Evolutionary conservation across 53 echinoderm and acorn worm genomes (phyloP).

Genomic region (Echinarachnius parma): DNA sequence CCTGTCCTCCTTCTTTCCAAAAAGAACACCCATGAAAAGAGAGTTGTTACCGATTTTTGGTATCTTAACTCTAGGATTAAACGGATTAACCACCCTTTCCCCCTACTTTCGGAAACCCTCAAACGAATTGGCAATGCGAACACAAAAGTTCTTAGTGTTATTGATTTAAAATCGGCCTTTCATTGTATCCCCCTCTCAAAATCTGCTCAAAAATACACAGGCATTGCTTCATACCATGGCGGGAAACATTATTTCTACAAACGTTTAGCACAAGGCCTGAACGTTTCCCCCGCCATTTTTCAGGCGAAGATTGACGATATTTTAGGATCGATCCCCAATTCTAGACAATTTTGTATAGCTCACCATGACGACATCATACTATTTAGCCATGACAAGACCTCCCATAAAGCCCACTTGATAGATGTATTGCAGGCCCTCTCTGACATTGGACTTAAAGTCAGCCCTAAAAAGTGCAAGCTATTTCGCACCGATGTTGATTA

Average conservation of each 20-base stretch:
- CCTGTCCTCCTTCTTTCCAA: conserved; percentile 22
- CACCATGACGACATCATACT: conserved; percentile 24
- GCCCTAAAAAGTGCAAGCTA: conserved; percentile 34
- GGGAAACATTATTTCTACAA: conserved; percentile 32
- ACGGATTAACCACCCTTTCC: conserved; percentile 10
- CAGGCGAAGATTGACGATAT: conserved; percentile 20
- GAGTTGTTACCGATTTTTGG: conserved; percentile 22
- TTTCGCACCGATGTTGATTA: conserved; percentile 20
- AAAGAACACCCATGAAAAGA: conserved; percentile 6
- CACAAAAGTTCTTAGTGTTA: conserved; percentile 17
- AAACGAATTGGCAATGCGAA: conserved; percentile 14
- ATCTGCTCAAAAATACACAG: conserved; percentile 17
- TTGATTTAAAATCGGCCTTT: conserved; percentile 14
- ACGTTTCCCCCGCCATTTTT: conserved; percentile 22
- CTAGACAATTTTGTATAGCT: conserved; percentile 19
- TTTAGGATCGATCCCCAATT: not conserved
- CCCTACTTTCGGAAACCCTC: conserved; percentile 14
- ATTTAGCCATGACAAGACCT: conserved; percentile 14
- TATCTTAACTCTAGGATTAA: conserved; percentile 2
- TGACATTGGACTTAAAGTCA: conserved; percentile 16
- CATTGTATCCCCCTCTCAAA: not conserved
- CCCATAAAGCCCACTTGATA: not conserved
- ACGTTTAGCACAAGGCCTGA: conserved; percentile 21
- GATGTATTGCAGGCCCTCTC: not conserved
- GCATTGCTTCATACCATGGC: conserved; percentile 23